Conservation (phyloP, 2,888 invertebrate genomes). For the Disparrhopalites patrizii region DNA sequence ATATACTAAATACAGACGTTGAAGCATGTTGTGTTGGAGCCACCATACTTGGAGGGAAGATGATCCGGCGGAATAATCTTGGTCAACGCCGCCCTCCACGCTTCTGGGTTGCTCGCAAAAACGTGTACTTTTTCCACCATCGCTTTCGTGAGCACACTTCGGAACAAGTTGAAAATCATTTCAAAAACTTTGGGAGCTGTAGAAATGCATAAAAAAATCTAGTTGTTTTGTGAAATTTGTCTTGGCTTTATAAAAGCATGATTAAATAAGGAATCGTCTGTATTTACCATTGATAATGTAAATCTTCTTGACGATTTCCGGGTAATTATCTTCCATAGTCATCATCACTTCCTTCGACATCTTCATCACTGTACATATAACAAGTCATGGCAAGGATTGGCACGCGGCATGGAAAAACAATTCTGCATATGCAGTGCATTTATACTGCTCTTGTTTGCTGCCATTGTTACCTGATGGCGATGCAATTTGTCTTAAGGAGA, state of each 20-base stretch:
- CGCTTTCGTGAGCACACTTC: conserved; percentile 5
- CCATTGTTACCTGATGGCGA: neutral
- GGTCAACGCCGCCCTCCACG: conserved; percentile 8
- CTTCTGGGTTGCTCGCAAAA: neutral
- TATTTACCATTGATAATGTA: conserved; percentile 11
- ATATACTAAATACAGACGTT: too few species aligned
- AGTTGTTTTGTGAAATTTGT: too few species aligned
- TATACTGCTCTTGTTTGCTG: neutral
- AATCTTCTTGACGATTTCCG: conserved; percentile 9
- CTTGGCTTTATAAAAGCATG: too few species aligned
- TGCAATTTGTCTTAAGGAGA: neutral
- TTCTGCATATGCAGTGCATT: neutral
- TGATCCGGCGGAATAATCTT: conserved; percentile 15
- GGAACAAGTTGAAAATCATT: conserved; percentile 12
- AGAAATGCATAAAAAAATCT: neutral
- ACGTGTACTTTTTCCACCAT: conserved; percentile 11
- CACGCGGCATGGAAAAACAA: neutral
- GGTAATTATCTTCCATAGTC: conserved; percentile 11
- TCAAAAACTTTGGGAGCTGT: conserved; percentile 20
- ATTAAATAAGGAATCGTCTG: too few species aligned
- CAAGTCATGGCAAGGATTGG: neutral
- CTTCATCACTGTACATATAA: conserved; percentile 3
- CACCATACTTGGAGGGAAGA: conserved; percentile 18
- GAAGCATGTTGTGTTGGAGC: conserved; percentile 7
- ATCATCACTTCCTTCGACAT: conserved; percentile 4